These are phyloP conservation scores for Amphiduros pacificus DNA, from an alignment of 2,888 invertebrate species.

Conservation along the genomic window DNA sequence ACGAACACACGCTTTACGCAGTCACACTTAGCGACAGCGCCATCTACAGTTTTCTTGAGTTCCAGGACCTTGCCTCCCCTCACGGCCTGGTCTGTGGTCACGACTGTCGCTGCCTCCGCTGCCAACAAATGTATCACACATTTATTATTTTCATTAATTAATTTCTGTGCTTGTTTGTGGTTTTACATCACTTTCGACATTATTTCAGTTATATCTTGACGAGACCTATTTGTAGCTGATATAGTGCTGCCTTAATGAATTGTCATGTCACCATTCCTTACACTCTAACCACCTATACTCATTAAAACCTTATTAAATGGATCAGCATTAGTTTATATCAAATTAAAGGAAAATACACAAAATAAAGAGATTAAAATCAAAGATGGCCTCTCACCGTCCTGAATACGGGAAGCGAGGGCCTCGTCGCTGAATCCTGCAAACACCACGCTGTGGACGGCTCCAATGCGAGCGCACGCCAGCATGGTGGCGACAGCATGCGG, in stretches of 20 bases:
- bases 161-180: too few relatives aligned
- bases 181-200: too few relatives aligned
- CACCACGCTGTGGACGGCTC: constrained; percentile 63
- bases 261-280: too few relatives aligned
- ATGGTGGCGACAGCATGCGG: constrained; percentile 61
- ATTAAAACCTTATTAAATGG: too few relatives aligned
- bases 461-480: constrained; percentile 63
- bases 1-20: constrained; percentile 60
- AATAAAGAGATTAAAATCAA: background rate
- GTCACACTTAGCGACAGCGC: constrained; percentile 57
- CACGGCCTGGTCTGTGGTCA: constrained; percentile 61
- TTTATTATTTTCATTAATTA: too few relatives aligned
- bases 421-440: constrained; percentile 64
- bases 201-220: too few relatives aligned
- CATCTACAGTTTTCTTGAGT: constrained; percentile 61
- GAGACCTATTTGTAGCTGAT: too few relatives aligned
- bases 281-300: too few relatives aligned
- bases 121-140: background rate
- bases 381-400: constrained; percentile 51
- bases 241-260: too few relatives aligned
- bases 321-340: too few relatives aligned
- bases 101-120: constrained; percentile 60
- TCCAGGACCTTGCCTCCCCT: constrained; percentile 60
- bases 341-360: too few relatives aligned
- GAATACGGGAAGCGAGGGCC: constrained; percentile 60